These are phyloP conservation scores for Micoletzkya japonica DNA, from an alignment of 2,888 invertebrate species.

Conservation along the genomic window DNA sequence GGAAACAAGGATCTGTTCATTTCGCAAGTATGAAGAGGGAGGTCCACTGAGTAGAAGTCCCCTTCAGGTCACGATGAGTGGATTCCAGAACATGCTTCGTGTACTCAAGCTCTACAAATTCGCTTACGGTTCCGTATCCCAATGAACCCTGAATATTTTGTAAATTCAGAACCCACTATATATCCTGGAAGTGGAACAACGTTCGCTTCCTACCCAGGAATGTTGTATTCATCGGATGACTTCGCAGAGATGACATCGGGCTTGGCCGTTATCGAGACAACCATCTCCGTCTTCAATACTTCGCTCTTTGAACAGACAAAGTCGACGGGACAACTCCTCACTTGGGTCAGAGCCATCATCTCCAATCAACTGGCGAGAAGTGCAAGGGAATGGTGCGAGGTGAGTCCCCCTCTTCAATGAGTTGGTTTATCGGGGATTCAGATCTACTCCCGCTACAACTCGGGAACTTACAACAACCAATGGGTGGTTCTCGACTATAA, in stretches of 20 bases:
- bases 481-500: slow-evolving; percentile 79
- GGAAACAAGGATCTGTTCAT: slow-evolving; percentile 59
- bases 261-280: slow-evolving; percentile 76
- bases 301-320: slow-evolving; percentile 75
- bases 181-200: slow-evolving; percentile 63
- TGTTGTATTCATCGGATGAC: slow-evolving; percentile 64
- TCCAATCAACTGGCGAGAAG: slow-evolving; percentile 80
- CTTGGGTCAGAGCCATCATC: slow-evolving; percentile 79
- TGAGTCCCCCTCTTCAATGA: slow-evolving; percentile 1
- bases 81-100: slow-evolving; percentile 60
- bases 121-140: slow-evolving; percentile 68
- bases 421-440: slow-evolving; percentile 60
- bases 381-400: slow-evolving; percentile 76
- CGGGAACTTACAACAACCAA: slow-evolving; percentile 79
- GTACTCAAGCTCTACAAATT: slow-evolving; percentile 70
- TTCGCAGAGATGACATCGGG: slow-evolving; percentile 62
- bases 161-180: slow-evolving; percentile 60
- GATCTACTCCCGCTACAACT: slow-evolving; percentile 75
- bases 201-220: slow-evolving; percentile 64
- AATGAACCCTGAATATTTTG: neutral
- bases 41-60: neutral
- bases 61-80: slow-evolving; percentile 57
- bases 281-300: slow-evolving; percentile 77
- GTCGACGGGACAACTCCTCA: slow-evolving; percentile 56
- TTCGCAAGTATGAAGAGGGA: slow-evolving; percentile 41